phyloP scores from a whole-genome alignment of 2,888 invertebrate genomes.

The Stegophylla sp. region DNA sequence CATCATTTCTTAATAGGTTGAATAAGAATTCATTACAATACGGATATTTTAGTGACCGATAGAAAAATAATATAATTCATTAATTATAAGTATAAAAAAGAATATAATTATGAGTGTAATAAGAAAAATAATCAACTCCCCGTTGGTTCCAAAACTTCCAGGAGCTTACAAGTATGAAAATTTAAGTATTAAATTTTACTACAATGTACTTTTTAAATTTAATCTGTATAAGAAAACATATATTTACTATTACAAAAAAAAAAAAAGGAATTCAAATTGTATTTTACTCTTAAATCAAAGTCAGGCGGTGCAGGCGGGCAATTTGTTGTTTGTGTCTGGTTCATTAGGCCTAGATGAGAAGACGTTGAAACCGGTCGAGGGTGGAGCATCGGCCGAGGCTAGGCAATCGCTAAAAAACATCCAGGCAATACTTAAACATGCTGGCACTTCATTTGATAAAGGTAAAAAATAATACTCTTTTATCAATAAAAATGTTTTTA shows the following conservation, averaged over 20 bases:
- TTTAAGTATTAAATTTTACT: constrained; percentile 41
- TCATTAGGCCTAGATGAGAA: constrained; percentile 76
- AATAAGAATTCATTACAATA: constrained; percentile 2
- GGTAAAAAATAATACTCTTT: constrained; percentile 1
- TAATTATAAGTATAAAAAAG: constrained; percentile 19
- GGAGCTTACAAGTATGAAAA: constrained; percentile 42
- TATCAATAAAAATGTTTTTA: neutral
- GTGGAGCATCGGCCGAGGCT: constrained; percentile 78
- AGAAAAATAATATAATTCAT: constrained; percentile 34
- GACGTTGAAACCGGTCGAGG: constrained; percentile 75
- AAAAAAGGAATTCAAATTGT: constrained; percentile 34
- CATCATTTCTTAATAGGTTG: neutral
- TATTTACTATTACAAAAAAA: constrained; percentile 3
- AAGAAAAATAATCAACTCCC: constrained; percentile 43
- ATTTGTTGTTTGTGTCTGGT: constrained; percentile 65
- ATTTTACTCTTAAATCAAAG: constrained; percentile 67
- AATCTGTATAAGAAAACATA: constrained; percentile 31
- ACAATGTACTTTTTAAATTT: constrained; percentile 17
- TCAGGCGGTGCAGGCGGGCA: constrained; percentile 76
- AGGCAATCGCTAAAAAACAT: constrained; percentile 80
- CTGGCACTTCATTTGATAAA: constrained; percentile 44
- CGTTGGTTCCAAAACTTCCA: constrained; percentile 45
- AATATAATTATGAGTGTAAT: constrained; percentile 32
- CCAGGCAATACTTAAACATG: constrained; percentile 71
- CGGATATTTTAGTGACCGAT: neutral